Percentiles rank a stretch among this genome's conserved stretches.
Evolutionary conservation across 2,888 invertebrate species (phyloP).

Genomic region (Nephrotoma appendiculata): DNA sequence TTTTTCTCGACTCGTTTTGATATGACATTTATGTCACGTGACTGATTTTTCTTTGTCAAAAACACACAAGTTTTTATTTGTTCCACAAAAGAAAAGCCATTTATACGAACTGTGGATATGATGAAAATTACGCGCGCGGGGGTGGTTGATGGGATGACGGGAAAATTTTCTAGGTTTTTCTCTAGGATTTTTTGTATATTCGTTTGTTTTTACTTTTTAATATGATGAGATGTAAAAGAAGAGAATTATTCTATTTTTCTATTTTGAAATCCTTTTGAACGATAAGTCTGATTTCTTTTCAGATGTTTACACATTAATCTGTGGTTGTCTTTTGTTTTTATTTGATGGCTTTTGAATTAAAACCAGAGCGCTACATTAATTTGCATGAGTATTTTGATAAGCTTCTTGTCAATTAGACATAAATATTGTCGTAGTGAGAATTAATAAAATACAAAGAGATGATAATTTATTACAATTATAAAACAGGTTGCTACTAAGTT

Average conservation of each 20-base stretch:
- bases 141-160: neutral
- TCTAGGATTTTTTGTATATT: neutral
- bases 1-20: neutral
- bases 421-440: neutral
- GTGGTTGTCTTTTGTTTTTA: neutral
- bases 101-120: neutral
- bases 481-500: no score
- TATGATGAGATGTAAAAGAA: neutral
- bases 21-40: neutral
- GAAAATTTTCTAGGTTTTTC: neutral
- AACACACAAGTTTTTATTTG: neutral
- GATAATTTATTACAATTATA: neutral
- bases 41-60: neutral
- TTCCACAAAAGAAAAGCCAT: neutral
- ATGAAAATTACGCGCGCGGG: neutral
- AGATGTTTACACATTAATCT: neutral
- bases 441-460: neutral
- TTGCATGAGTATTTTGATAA: neutral
- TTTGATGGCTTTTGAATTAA: neutral
- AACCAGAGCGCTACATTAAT: neutral
- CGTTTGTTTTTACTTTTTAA: neutral
- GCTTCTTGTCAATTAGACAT: neutral
- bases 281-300: neutral
- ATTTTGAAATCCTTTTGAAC: neutral
- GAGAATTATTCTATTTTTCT: neutral